These are phyloP conservation scores for Pangasianodon gigas DNA, from an alignment of 2,113 vertebrate species.

Conservation along the genomic window DNA sequence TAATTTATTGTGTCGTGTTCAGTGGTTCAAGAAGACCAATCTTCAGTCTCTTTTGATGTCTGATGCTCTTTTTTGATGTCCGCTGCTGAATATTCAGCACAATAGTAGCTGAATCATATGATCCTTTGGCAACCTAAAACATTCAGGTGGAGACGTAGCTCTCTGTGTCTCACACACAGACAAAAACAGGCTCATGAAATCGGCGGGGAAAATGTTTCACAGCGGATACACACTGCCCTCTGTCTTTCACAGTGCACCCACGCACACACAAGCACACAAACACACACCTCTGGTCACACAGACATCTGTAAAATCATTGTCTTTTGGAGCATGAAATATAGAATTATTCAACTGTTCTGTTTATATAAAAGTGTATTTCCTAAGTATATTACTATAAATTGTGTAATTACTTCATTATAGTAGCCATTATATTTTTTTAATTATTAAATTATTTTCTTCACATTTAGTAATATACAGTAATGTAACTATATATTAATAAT, in stretches of 20 bases:
- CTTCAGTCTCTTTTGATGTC: not conserved
- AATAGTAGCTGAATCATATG: not conserved
- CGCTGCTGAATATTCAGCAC: not conserved
- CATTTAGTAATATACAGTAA: not conserved
- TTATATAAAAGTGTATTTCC: not conserved
- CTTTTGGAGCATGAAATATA: not conserved
- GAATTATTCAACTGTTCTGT: not conserved
- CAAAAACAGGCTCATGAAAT: not conserved
- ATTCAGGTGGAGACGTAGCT: not conserved
- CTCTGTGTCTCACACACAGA: not conserved
- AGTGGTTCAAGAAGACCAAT: not conserved
- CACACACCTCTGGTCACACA: not conserved
- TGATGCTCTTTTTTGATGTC: not conserved
- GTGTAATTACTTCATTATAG: not conserved
- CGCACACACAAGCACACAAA: not conserved
- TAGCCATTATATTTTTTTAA: not conserved
- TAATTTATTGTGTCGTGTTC: not conserved
- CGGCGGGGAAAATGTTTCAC: not conserved
- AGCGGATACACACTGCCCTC: slow-evolving; percentile 52
- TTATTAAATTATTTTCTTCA: not conserved
- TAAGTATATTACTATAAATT: not conserved
- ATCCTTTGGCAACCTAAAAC: not conserved
- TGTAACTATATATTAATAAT: not conserved
- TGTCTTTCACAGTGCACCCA: not conserved
- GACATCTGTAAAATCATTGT: not conserved